These are phyloP conservation scores for Oryzias sinensis DNA, from an alignment of 2,797 vertebrate species.

Conservation along the genomic window DNA sequence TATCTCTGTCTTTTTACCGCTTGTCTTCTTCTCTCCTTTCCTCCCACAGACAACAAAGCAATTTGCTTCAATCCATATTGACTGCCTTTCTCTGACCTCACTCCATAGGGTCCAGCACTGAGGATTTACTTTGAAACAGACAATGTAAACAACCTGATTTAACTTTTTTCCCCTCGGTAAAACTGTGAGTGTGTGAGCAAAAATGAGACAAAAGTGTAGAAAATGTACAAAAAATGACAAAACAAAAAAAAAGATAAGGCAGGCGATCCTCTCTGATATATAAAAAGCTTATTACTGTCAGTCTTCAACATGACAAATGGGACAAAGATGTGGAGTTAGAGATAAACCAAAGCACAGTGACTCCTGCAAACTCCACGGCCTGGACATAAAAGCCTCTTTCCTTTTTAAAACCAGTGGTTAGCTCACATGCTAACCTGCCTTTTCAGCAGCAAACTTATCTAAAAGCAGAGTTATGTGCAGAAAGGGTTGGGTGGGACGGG, in stretches of 20 bases:
- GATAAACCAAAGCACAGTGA: slow-evolving; percentile 63
- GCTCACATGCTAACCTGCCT: slow-evolving; percentile 26
- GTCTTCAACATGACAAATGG: slow-evolving; percentile 70
- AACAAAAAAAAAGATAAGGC: slow-evolving; percentile 22
- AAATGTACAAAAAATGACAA: slow-evolving; percentile 33
- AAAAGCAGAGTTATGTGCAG: slow-evolving; percentile 37
- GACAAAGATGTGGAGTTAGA: slow-evolving; percentile 63
- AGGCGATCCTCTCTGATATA: slow-evolving; percentile 31
- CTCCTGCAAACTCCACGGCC: slow-evolving; percentile 42
- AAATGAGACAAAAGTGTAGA: slow-evolving; percentile 13
- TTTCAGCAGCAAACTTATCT: slow-evolving; percentile 36
- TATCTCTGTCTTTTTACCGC: slow-evolving; percentile 13
- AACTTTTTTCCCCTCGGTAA: slow-evolving; percentile 57
- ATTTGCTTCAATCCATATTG: slow-evolving; percentile 81
- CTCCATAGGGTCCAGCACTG: slow-evolving; percentile 62
- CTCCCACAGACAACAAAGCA: slow-evolving; percentile 67
- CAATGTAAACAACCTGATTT: slow-evolving; percentile 80
- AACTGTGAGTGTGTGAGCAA: slow-evolving; percentile 24
- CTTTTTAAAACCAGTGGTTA: slow-evolving; percentile 47
- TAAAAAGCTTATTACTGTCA: slow-evolving; percentile 58
- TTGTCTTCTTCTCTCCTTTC: slow-evolving; percentile 29
- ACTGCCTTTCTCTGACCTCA: slow-evolving; percentile 79
- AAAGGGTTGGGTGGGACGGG: slow-evolving; percentile 12
- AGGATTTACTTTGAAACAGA: slow-evolving; percentile 77
- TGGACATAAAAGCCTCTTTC: slow-evolving; percentile 52